These are phyloP conservation scores for Popillia japonica DNA, from an alignment of 1,140 invertebrate genomes.

Conservation along the genomic window DNA sequence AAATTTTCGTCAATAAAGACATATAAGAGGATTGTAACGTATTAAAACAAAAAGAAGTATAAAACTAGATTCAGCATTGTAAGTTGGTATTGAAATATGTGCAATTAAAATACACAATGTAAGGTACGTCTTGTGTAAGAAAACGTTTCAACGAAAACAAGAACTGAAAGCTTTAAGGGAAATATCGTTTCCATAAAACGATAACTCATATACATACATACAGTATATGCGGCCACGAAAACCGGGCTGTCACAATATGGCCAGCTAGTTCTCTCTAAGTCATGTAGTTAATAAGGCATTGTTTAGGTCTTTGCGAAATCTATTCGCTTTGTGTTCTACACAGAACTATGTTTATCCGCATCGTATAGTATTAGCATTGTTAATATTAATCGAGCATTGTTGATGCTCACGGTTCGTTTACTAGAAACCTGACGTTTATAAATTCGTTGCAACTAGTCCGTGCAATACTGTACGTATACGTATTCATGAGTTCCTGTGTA, in stretches of 20 bases:
- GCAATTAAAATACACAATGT: too few species aligned
- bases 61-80: too few species aligned
- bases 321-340: neutral
- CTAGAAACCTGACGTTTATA: neutral
- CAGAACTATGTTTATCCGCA: neutral
- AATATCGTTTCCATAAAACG: too few species aligned
- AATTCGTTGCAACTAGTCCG: neutral
- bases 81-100: too few species aligned
- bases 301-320: neutral
- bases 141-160: too few species aligned
- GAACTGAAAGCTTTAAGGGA: too few species aligned
- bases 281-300: neutral
- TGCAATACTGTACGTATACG: neutral
- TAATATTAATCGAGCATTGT: neutral
- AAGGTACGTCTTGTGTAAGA: too few species aligned
- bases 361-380: neutral
- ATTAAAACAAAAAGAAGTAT: too few species aligned
- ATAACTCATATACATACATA: neutral
- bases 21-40: too few species aligned
- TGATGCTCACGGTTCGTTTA: constrained; percentile 6
- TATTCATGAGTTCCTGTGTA: neutral
- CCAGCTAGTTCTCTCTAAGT: neutral
- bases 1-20: too few species aligned
- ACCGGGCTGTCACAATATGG: neutral
- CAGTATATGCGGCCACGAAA: neutral